Evolutionary conservation across 2,113 vertebrate genomes (phyloP).

Genomic region (Hylia prasina): DNA sequence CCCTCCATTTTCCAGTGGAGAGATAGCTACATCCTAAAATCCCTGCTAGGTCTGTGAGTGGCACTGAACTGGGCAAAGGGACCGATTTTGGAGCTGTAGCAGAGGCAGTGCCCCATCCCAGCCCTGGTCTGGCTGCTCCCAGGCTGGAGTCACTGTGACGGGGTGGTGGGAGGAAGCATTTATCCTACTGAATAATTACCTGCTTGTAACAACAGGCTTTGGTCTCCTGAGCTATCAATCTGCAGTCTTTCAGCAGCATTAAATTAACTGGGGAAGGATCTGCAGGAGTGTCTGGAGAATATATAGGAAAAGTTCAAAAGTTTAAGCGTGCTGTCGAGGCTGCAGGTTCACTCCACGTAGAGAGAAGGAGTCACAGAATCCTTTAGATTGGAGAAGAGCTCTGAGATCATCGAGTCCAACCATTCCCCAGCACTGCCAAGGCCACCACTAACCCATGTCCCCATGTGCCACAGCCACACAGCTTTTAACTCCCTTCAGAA

Average conservation of each 20-base stretch:
- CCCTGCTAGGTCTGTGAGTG: not conserved
- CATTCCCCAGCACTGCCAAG: not conserved
- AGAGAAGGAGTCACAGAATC: not conserved
- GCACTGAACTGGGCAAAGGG: not conserved
- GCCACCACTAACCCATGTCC: not conserved
- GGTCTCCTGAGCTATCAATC: not conserved
- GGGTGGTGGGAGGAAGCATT: not conserved
- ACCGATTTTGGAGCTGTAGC: not conserved
- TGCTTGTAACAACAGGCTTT: not conserved
- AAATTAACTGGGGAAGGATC: constrained; percentile 16
- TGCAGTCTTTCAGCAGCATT: not conserved
- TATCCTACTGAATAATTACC: not conserved
- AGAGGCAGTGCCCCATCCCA: not conserved
- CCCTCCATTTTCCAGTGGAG: not conserved
- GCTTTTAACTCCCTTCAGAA: not conserved
- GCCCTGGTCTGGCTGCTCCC: not conserved
- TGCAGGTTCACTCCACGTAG: fast-evolving
- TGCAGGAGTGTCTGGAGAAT: not conserved
- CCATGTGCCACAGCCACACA: not conserved
- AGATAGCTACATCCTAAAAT: not conserved
- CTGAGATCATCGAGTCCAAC: not conserved
- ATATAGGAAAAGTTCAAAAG: constrained; percentile 41
- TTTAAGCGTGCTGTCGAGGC: not conserved
- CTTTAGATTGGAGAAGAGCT: not conserved
- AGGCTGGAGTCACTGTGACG: fast-evolving